Base-by-base conservation (phyloP, 1,140 invertebrate genomes). In the Physella acuta region DNA sequence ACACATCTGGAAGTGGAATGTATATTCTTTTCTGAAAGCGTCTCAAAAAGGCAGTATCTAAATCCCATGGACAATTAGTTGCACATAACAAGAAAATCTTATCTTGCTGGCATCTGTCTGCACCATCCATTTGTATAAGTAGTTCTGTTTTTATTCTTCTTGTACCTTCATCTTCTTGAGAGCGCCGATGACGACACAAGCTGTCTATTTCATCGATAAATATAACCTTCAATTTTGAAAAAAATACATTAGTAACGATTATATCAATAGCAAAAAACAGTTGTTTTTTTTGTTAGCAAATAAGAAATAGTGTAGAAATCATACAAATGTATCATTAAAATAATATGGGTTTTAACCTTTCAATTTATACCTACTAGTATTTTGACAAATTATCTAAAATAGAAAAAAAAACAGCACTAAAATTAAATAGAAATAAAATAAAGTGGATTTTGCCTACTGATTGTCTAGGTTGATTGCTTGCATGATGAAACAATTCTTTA, bases 1-100 rank as follows among this genome's bases (percentile, higher is more conserved):
- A 82, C 82, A 64, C 81, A 73, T 89, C 84, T 24, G 89, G 89
- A 26, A 90, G 77, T 4, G 88, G 85, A 55, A 90, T 85, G 74
- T 88, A 89, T 34, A 90, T 86, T 37, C 86, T 81, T 73, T 87
- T 87, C 74, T 89, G 87, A 76, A 90, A 90, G 36, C 89, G 78
- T 71, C 89, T 77, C 31, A 89, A 73, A 73, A 90, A 89, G 14
- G 89, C 89, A 2, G 85, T 75, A 77, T 90, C 89, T 31, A 90
- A 79, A 66, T 90, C 88, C 89, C 89, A 90, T 3, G 89, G 89
- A 79, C 88, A 89, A 79, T 90, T 90, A 20, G 89, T 90, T 8
- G 89, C 89, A 77, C 87, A 87, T 33, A 90, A 76, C 4, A 90
- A 71, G 69, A 89, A 86, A 49, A 87, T 76, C 33, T 79, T 75